Evolutionary conservation across 2,797 vertebrate species (phyloP).

Genomic region (Megaceryle alcyon): DNA sequence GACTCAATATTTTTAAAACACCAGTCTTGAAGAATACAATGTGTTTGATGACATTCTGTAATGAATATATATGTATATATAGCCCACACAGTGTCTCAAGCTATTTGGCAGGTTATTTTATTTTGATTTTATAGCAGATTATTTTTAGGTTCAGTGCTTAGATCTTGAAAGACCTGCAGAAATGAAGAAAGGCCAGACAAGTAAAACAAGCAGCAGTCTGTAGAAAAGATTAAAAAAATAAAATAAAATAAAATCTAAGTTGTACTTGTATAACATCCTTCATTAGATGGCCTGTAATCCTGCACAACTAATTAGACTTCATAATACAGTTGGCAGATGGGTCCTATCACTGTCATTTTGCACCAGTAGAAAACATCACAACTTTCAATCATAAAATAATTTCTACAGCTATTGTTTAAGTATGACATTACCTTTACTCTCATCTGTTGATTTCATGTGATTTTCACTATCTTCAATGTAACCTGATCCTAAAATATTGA

Average conservation of each 20-base stretch:
- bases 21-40: background rate
- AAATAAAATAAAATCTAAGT: background rate
- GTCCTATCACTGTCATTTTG: background rate
- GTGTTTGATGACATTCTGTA: background rate
- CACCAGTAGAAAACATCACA: background rate
- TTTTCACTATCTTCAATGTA: conserved; percentile 78
- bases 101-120: background rate
- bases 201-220: background rate
- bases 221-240: background rate
- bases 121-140: background rate
- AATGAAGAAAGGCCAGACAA: background rate
- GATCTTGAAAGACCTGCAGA: background rate
- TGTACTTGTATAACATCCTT: background rate
- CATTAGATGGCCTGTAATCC: background rate
- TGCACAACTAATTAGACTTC: background rate
- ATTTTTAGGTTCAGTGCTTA: background rate
- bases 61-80: background rate
- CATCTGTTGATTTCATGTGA: conserved; percentile 74
- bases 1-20: background rate
- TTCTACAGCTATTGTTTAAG: background rate
- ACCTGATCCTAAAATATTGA: conserved; percentile 62
- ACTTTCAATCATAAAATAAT: background rate
- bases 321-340: background rate
- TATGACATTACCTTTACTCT: conserved; percentile 77
- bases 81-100: background rate